Conservation (phyloP, 2,888 invertebrate species). For the Mellilla xanthometata region DNA sequence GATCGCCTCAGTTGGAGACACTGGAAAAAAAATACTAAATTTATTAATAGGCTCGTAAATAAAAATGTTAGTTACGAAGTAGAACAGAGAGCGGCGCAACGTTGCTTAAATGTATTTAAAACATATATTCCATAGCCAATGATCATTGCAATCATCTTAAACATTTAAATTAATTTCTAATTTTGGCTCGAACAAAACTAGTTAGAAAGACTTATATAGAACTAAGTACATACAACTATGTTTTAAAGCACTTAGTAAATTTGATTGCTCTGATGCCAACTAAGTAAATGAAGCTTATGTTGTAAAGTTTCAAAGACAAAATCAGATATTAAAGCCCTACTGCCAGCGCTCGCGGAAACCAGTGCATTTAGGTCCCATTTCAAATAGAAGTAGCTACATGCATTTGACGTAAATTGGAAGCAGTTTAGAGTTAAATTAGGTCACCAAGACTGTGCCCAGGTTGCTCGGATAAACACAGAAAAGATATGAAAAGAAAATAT, state of each 20-base stretch:
- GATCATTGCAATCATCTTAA: no score
- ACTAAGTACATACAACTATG: no score
- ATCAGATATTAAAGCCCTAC: not conserved
- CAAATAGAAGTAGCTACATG: conserved; percentile 2
- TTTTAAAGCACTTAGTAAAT: no score
- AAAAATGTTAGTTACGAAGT: no score
- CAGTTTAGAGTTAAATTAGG: conserved; percentile 1
- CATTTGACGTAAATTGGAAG: conserved; percentile 6
- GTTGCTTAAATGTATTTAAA: no score
- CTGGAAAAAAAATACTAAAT: conserved; percentile 35
- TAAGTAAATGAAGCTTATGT: not conserved
- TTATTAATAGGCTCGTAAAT: no score
- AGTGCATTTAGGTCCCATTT: conserved; percentile 2
- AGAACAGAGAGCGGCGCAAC: no score
- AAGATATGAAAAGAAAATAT: conserved; percentile 1
- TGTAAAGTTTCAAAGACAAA: not conserved
- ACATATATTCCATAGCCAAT: no score
- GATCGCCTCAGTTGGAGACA: conserved; percentile 43
- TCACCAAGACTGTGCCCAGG: not conserved
- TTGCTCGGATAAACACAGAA: not conserved
- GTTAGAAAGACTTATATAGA: no score
- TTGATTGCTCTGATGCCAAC: no score
- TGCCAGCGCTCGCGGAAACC: not conserved
- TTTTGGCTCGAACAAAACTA: no score
- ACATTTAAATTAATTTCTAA: no score